Evolutionary conservation across 1,140 invertebrate genomes (phyloP).

Genomic region (Drosophila aff.): DNA sequence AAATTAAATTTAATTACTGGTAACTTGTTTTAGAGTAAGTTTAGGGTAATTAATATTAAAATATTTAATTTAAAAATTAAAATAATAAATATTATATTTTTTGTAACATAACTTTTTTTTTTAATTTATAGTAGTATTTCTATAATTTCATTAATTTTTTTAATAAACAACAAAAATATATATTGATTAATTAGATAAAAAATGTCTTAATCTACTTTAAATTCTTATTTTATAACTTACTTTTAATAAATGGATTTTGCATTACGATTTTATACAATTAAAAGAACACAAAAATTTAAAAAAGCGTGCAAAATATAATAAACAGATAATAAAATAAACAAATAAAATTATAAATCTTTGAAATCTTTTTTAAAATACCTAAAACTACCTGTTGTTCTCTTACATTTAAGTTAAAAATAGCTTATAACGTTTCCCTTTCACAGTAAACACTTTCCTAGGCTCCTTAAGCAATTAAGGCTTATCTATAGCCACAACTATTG

Average conservation of each 20-base stretch:
- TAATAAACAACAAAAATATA: too few species aligned
- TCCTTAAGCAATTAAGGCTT: background rate
- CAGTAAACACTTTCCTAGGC: conserved; percentile 10
- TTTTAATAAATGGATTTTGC: background rate
- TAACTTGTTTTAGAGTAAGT: background rate
- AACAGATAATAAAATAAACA: background rate
- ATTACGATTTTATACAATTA: background rate
- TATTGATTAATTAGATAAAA: background rate
- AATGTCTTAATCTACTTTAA: background rate
- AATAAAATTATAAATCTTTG: background rate
- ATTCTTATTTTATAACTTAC: background rate
- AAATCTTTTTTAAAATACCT: background rate
- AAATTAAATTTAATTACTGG: background rate
- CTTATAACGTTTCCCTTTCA: background rate
- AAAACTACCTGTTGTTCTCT: background rate
- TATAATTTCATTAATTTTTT: too few species aligned
- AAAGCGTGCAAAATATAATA: too few species aligned
- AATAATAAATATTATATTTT: too few species aligned
- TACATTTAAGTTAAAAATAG: background rate
- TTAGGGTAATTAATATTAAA: too few species aligned
- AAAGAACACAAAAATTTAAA: background rate
- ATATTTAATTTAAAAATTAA: too few species aligned
- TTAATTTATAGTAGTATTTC: background rate
- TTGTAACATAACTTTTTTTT: too few species aligned
- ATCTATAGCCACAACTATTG: background rate